Evolutionary conservation across 2,797 vertebrate genomes (phyloP).

Genomic region (Hoplostethus mediterraneus): DNA sequence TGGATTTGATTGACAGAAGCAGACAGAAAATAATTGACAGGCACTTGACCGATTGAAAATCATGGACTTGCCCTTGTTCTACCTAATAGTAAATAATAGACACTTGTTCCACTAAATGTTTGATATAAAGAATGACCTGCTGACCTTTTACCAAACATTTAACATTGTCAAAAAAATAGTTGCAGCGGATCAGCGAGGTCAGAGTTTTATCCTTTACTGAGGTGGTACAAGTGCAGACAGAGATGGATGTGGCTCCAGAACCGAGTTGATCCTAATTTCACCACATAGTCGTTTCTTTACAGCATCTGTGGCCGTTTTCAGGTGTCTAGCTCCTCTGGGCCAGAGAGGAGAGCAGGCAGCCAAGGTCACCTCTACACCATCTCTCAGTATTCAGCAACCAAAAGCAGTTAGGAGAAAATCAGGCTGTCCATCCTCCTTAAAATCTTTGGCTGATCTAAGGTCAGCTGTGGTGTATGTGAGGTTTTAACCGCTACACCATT

Average conservation of each 20-base stretch:
- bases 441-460: not conserved
- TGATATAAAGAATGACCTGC: too few species aligned
- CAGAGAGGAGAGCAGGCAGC: not conserved
- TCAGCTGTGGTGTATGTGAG: not conserved
- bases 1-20: too few species aligned
- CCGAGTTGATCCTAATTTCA: constrained; percentile 9
- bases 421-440: too few species aligned
- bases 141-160: not conserved
- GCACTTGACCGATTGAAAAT: too few species aligned
- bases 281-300: not conserved
- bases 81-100: too few species aligned
- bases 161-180: too few species aligned
- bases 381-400: too few species aligned
- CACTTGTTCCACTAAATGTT: too few species aligned
- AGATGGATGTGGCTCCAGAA: not conserved
- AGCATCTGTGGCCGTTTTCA: not conserved
- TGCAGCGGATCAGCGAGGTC: not conserved
- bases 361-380: not conserved
- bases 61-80: too few species aligned
- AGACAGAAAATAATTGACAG: too few species aligned
- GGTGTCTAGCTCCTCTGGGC: not conserved
- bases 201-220: not conserved
- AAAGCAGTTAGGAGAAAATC: not conserved
- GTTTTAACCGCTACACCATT: not conserved
- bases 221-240: not conserved